Evolutionary conservation across 1,140 invertebrate genomes (phyloP).

Genomic region (Habropoda laboriosa): DNA sequence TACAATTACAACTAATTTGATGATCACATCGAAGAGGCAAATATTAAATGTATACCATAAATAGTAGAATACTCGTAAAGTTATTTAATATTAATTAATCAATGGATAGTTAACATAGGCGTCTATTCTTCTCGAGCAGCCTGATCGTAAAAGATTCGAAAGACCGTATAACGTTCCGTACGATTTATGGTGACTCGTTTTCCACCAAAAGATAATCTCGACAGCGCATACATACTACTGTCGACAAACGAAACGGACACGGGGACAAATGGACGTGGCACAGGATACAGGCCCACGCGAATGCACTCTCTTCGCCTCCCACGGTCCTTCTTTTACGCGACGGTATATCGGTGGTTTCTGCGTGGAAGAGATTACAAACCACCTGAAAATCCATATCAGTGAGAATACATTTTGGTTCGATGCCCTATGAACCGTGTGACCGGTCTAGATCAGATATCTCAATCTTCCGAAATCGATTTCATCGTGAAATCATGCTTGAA

Average conservation of each 20-base stretch:
- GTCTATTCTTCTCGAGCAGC: neutral
- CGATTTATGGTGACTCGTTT: conserved; percentile 57
- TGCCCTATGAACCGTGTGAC: neutral
- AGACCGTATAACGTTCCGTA: conserved; percentile 25
- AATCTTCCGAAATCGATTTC: conserved; percentile 6
- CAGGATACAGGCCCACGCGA: conserved; percentile 67
- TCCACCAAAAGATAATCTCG: conserved; percentile 59
- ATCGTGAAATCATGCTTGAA: neutral
- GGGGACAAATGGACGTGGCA: conserved; percentile 69
- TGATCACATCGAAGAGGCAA: no score
- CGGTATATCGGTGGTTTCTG: conserved; percentile 21
- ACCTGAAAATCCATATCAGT: conserved; percentile 26
- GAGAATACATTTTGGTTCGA: neutral
- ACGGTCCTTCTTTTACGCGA: conserved; percentile 58
- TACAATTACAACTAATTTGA: no score
- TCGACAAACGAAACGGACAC: conserved; percentile 64
- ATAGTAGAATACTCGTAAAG: no score
- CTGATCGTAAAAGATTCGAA: conserved; percentile 9
- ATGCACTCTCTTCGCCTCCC: conserved; percentile 65
- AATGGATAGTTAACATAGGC: neutral
- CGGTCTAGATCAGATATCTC: neutral
- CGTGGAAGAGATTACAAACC: conserved; percentile 41
- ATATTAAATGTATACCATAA: no score
- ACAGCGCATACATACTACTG: conserved; percentile 58
- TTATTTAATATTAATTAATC: no score